phyloP scores from a whole-genome alignment of 1,140 invertebrate species.

The Neodiprion fabricii region DNA sequence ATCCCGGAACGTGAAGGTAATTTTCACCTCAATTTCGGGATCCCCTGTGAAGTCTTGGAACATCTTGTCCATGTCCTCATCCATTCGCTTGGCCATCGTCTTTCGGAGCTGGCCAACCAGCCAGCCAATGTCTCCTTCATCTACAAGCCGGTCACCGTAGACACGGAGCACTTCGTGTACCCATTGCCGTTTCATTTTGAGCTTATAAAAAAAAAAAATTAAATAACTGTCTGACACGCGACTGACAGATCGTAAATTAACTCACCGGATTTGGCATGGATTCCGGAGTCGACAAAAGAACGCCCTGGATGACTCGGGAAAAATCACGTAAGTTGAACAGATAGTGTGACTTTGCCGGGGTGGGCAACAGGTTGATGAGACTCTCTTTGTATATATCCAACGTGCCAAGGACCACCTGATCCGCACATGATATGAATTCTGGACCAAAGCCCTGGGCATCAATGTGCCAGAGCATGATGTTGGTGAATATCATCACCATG shows the following conservation, averaged over 20 bases:
- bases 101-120: conserved; percentile 71
- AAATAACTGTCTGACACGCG: conserved; percentile 19
- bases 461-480: conserved; percentile 93
- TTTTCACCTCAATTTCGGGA: conserved; percentile 37
- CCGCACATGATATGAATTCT: conserved; percentile 86
- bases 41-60: conserved; percentile 54
- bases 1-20: conserved; percentile 1
- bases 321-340: conserved; percentile 95
- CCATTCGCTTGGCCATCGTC: conserved; percentile 64
- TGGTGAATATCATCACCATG: conserved; percentile 86
- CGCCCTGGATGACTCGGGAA: conserved; percentile 84
- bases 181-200: conserved; percentile 88
- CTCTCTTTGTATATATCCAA: conserved; percentile 86
- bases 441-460: conserved; percentile 87
- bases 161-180: conserved; percentile 93
- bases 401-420: conserved; percentile 84
- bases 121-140: conserved; percentile 82
- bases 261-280: conserved; percentile 36
- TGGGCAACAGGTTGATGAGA: conserved; percentile 84
- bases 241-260: conserved; percentile 8
- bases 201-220: conserved; percentile 12
- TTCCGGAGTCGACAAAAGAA: conserved; percentile 45
- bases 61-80: conserved; percentile 57
- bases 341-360: conserved; percentile 91
- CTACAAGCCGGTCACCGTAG: conserved; percentile 91